Evolutionary conservation across 1,140 invertebrate species (phyloP), one percentile per base, ranked within the genome.

Genomic region (Arion vulgaris): DNA sequence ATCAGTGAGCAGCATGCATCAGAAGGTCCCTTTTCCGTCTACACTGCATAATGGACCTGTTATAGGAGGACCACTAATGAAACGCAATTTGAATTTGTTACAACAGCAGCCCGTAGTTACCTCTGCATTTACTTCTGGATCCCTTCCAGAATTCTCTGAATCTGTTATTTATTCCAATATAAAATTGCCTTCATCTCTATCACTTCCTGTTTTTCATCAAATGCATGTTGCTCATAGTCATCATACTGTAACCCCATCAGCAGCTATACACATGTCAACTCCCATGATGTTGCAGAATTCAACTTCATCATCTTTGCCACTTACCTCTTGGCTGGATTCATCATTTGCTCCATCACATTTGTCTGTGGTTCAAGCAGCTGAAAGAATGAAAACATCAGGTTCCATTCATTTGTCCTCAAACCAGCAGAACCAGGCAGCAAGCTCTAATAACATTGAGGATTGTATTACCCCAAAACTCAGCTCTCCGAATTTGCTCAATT

Each of bases 401-500:
- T 19, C 51, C 51, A 13, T 9, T 49, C n/a, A 9, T 32, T 57
- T 45, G 32, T 77, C 39, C 23, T 23, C 77, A 53, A 68, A 41
- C 51, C 36, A 49, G 38, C 39, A 72, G 1, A 72, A 51, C 19
- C 79, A 80, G 79, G 79, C 79, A 80, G 79, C 79, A 80, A 80
- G 66, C 7, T 72, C 68, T 17, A 45, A 80, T 15, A 34, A 26
- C 45, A 28, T 71, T 53, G 32, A 28, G 5, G 62, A n/a, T 34
- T n/a, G 4, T 36, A 32, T 57, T 69, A 5, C 26, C 38, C 32
- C 77, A 23, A 80, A 72, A 45, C n/a, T 26, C 23, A 75, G 23
- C 51, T 82, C 80, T 57, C 68, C 81, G 9, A n/a, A 78, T 68
- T 84, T 84, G 83, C 83, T 84, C 83, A 84, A 84, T 79, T 72